Evolutionary conservation across 2,888 invertebrate genomes (phyloP).

Genomic region (Desoria tigrina): DNA sequence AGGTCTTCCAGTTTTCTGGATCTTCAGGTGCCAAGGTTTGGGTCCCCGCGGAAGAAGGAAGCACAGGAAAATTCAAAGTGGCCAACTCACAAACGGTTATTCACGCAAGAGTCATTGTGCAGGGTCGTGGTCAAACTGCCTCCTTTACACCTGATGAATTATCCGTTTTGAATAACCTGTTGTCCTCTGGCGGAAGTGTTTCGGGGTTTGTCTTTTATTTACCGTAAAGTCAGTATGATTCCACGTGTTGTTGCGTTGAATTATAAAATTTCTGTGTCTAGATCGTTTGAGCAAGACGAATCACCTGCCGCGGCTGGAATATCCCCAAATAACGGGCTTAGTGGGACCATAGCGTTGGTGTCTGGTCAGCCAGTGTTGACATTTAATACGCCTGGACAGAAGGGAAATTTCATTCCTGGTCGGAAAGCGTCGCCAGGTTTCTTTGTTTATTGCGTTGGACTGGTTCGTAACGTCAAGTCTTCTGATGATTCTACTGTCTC

Average conservation of each 20-base stretch:
- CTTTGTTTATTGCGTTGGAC: constrained; percentile 1
- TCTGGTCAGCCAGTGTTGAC: neutral
- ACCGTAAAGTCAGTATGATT: neutral
- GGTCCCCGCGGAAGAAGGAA: neutral
- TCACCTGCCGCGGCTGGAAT: constrained; percentile 2
- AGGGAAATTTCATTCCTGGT: constrained; percentile 4
- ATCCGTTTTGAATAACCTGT: too few species aligned
- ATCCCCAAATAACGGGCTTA: neutral
- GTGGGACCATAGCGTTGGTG: too few species aligned
- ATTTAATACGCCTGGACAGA: neutral
- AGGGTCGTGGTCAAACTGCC: neutral
- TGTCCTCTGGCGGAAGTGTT: too few species aligned
- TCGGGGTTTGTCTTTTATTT: too few species aligned
- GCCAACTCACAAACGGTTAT: constrained; percentile 8
- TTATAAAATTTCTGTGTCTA: neutral
- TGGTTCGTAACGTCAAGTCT: neutral
- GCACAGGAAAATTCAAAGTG: neutral
- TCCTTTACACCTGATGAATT: neutral
- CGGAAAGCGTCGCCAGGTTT: neutral
- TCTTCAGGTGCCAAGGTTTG: too few species aligned
- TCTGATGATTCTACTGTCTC: neutral
- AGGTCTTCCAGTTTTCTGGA: neutral
- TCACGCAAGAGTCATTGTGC: neutral
- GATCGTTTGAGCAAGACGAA: neutral
- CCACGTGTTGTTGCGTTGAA: neutral